Conservation (phyloP, 2,797 vertebrate species). For the Adelosebastes latens region DNA sequence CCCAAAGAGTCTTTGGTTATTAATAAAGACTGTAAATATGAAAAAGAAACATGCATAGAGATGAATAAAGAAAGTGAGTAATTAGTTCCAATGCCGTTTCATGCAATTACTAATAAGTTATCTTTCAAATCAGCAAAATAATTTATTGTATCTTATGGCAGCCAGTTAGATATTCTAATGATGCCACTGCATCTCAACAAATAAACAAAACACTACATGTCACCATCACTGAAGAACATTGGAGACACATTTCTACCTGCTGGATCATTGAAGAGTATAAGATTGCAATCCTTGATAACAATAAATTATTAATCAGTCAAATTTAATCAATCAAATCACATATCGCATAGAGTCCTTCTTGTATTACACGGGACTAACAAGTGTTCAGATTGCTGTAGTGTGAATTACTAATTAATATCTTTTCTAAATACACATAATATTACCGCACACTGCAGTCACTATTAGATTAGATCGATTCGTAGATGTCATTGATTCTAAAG, state of each 20-base stretch:
- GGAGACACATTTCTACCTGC: background rate
- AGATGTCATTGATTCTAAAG: background rate
- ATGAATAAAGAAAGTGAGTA: constrained; percentile 1
- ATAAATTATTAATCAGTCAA: constrained; percentile 38
- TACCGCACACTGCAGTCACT: background rate
- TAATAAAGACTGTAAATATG: constrained; percentile 18
- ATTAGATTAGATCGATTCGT: background rate
- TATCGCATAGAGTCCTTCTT: constrained; percentile 7
- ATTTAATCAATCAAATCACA: constrained; percentile 27
- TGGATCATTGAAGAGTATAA: constrained; percentile 10
- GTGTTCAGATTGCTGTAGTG: constrained; percentile 13
- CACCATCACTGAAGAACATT: background rate
- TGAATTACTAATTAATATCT: constrained; percentile 17
- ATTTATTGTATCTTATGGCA: no score
- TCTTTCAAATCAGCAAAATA: background rate
- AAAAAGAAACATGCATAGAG: constrained; percentile 57
- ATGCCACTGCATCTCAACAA: background rate
- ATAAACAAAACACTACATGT: background rate
- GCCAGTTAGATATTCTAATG: background rate
- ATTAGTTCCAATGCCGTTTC: background rate
- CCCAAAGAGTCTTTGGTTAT: constrained; percentile 41
- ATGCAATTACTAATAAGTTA: background rate
- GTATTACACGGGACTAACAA: constrained; percentile 17
- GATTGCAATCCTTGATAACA: constrained; percentile 9
- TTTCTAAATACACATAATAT: constrained; percentile 25